Evolutionary conservation across 2,888 invertebrate species (phyloP), one percentile per base, ranked within the genome.

Genomic region (Digitonthophagus gazella): DNA sequence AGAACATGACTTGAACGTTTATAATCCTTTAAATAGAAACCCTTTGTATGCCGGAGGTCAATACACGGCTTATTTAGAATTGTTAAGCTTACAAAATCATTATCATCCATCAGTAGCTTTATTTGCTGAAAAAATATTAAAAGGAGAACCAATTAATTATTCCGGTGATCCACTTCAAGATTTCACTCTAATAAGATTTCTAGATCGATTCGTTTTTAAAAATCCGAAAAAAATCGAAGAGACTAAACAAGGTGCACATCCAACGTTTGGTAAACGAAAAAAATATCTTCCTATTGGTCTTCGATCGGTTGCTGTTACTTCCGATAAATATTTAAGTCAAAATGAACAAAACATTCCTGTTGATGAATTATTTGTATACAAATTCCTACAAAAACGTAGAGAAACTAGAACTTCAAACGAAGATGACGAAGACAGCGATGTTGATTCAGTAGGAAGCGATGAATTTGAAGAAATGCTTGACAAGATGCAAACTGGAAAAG

Each of bases 161-260:
- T 88, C 90, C 69, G 98, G 98, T 0, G 97, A 99, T 82, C 97
- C 98, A 0, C 83, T 99, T 1, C 90, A 93, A 76, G 98, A 99
- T 83, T 96, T 98, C 80, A 92, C 93, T 0, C 85, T 96, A 44
- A 91, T 95, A 64, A 87, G 95, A 64, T 99, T 99, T 82, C 85
- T 99, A 61, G 98, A 99, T 78, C 87, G 98, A 58, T 98, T 98
- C 82, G 95, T 95, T 6, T 98, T 95, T 81, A 95, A 96, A 80
- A 99, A 99, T 85, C 94, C 94, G 0, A 94, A 93, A 80, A 90
- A 89, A 73, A 76, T 84, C 0, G 84, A 84, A 0, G 86, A 84
- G n/a, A 82, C 82, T 55, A 86, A 84, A 74, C 83, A 76, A 58
- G 89, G 88, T 0, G 87, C 87, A 0, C 89, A 90, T 79, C 89